A percentile compares a stretch with the other conserved stretches of the same genome.
These are phyloP conservation scores for Campoletis sonorensis DNA, from an alignment of 1,140 invertebrate genomes.

Conservation along the genomic window DNA sequence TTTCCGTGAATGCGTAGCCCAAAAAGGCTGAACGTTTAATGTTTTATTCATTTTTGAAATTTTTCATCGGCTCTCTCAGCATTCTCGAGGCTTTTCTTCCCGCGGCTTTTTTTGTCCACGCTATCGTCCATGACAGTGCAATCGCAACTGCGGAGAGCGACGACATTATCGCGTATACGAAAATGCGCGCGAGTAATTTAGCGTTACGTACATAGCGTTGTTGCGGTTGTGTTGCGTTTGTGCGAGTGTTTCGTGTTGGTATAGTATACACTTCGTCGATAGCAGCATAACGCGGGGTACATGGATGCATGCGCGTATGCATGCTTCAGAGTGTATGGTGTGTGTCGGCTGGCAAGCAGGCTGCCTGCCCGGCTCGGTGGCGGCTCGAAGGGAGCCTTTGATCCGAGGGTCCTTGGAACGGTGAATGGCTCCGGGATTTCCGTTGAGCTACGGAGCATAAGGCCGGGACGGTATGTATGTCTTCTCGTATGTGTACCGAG, in stretches of 20 bases:
- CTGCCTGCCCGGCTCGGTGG: slow-evolving; percentile 7
- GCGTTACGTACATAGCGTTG: too few species aligned
- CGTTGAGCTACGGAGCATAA: slow-evolving; percentile 59
- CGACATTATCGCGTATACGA: slow-evolving; percentile 16
- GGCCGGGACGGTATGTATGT: background rate
- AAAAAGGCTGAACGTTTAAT: too few species aligned
- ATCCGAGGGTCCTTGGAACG: slow-evolving; percentile 58
- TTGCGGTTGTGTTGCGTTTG: too few species aligned
- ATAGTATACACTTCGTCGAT: too few species aligned
- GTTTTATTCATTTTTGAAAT: too few species aligned
- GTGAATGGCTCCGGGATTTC: slow-evolving; percentile 59
- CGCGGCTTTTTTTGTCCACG: background rate
- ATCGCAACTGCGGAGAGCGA: slow-evolving; percentile 33
- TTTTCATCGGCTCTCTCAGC: too few species aligned
- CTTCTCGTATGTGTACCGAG: background rate
- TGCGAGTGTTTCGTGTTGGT: too few species aligned
- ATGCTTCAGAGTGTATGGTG: background rate
- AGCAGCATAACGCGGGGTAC: too few species aligned
- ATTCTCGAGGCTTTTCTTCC: background rate
- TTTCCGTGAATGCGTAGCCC: too few species aligned
- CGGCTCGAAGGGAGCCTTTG: slow-evolving; percentile 53
- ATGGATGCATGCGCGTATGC: too few species aligned
- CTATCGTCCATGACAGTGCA: background rate
- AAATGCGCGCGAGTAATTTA: too few species aligned
- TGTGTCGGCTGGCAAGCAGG: slow-evolving; percentile 10